phyloP scores from a whole-genome alignment of 2,113 vertebrate species.

The Anarhynchus alexandrinus region DNA sequence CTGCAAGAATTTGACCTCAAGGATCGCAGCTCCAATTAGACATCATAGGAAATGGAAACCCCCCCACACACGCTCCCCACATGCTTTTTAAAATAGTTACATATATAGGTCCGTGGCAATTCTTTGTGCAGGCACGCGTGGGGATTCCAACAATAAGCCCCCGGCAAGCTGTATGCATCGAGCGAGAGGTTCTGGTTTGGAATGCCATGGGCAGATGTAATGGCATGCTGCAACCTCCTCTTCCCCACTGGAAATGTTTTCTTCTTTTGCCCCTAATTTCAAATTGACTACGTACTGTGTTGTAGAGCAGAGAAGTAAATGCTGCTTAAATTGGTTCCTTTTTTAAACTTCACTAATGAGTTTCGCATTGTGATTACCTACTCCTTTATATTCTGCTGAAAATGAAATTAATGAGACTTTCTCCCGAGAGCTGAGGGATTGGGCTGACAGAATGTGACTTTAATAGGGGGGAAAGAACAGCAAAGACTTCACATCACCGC shows the following conservation, averaged over 20 bases:
- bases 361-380: not conserved
- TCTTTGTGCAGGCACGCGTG: not conserved
- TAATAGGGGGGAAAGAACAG: slow-evolving; percentile 19
- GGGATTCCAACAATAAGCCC: not conserved
- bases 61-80: not conserved
- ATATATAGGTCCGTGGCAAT: not conserved
- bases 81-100: not conserved
- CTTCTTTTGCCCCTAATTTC: not conserved
- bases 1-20: slow-evolving; percentile 25
- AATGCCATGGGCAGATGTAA: not conserved
- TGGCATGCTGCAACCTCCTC: not conserved
- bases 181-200: not conserved
- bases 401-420: slow-evolving; percentile 45
- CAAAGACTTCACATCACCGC: not conserved
- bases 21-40: not conserved
- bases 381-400: slow-evolving; percentile 32
- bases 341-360: not conserved
- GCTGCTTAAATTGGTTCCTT: slow-evolving; percentile 10
- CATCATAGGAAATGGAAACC: not conserved
- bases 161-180: not conserved
- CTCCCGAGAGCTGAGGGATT: not conserved
- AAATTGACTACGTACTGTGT: not conserved
- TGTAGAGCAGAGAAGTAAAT: not conserved
- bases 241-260: not conserved
- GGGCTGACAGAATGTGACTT: slow-evolving; percentile 34